Evolutionary conservation across 1,140 invertebrate species (phyloP).

Genomic region (Saccostrea glomerata): DNA sequence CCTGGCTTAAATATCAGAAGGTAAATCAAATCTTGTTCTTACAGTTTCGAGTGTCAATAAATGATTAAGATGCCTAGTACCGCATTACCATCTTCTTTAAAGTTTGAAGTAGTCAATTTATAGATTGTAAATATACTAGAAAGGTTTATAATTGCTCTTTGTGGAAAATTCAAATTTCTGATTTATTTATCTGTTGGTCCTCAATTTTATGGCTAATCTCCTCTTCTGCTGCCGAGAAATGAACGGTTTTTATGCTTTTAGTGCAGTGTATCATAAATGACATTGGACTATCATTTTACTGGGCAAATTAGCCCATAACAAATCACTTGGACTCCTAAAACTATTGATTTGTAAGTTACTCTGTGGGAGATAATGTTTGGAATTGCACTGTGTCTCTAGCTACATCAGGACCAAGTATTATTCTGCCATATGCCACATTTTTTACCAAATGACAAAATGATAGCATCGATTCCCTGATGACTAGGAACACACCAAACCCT

Average conservation of each 20-base stretch:
- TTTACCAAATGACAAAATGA: conserved; percentile 28
- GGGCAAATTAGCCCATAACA: conserved; percentile 31
- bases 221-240: conserved; percentile 19
- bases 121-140: conserved; percentile 32
- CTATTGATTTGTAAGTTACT: conserved; percentile 35
- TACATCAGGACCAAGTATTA: conserved; percentile 11
- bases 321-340: conserved; percentile 33
- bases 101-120: conserved; percentile 31
- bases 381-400: conserved; percentile 1
- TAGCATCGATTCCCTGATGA: neutral
- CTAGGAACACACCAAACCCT: neutral
- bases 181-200: conserved; percentile 26
- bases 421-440: conserved; percentile 15
- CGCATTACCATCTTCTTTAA: neutral
- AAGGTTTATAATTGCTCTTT: conserved; percentile 22
- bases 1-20: neutral
- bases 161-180: conserved; percentile 29
- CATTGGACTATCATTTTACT: conserved; percentile 23
- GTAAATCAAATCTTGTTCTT: conserved; percentile 21
- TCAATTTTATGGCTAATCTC: conserved; percentile 12
- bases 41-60: conserved; percentile 27
- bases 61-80: conserved; percentile 17
- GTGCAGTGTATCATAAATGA: neutral
- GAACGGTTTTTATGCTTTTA: conserved; percentile 14
- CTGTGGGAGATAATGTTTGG: conserved; percentile 19